These are phyloP conservation scores for Pachycephala philippinensis DNA, from an alignment of 2,113 vertebrate species.

Conservation along the genomic window DNA sequence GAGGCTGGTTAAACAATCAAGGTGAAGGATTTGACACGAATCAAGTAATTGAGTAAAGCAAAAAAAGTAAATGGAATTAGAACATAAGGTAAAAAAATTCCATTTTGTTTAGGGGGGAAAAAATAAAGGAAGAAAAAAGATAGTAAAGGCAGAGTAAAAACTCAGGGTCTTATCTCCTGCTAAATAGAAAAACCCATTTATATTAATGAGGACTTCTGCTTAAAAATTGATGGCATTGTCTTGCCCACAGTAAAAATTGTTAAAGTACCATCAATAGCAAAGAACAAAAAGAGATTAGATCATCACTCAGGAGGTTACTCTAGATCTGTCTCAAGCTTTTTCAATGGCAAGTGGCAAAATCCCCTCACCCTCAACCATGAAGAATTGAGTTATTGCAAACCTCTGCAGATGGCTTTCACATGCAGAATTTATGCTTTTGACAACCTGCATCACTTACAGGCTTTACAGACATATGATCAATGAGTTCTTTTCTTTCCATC, in stretches of 20 bases:
- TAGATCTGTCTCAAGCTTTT: neutral
- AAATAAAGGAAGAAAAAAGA: neutral
- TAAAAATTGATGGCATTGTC: conserved; percentile 32
- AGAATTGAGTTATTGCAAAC: neutral
- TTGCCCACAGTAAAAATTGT: neutral
- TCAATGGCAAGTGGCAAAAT: neutral
- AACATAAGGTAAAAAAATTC: neutral
- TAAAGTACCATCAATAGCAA: neutral
- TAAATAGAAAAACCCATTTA: neutral
- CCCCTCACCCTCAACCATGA: neutral
- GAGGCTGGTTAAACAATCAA: neutral
- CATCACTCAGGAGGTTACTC: neutral
- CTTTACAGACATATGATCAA: neutral
- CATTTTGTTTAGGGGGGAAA: neutral
- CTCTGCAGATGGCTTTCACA: neutral
- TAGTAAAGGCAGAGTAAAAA: neutral
- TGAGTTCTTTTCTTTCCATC: neutral
- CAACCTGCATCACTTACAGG: neutral
- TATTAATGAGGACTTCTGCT: conserved; percentile 21
- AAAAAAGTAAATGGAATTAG: neutral
- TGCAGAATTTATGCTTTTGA: neutral
- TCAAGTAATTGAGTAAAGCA: neutral
- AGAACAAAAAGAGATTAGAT: neutral
- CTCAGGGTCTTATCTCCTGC: neutral
- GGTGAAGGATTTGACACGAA: neutral